These are phyloP conservation scores for Cataglyphis cursor DNA, from an alignment of 2,888 invertebrate species.

Conservation along the genomic window DNA sequence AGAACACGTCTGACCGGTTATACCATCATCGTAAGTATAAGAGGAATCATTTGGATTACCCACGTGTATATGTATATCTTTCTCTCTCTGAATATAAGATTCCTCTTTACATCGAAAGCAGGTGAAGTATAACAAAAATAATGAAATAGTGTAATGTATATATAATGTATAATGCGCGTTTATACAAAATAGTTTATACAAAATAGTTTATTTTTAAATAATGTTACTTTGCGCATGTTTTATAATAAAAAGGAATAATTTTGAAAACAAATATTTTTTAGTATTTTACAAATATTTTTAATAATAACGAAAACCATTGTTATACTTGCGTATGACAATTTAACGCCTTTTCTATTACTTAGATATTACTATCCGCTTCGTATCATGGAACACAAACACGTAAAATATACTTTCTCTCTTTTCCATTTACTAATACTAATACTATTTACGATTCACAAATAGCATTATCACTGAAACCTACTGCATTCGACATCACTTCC, in stretches of 20 bases:
- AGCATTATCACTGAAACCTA: conserved; percentile 31
- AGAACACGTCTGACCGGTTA: conserved; percentile 61
- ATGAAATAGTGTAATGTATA: not conserved
- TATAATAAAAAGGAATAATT: not conserved
- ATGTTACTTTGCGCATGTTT: not conserved
- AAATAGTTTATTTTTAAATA: not conserved
- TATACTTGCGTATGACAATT: not conserved
- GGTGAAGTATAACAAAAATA: not conserved
- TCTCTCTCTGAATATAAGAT: not conserved
- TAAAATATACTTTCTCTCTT: conserved; percentile 8
- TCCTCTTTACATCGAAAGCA: conserved; percentile 2
- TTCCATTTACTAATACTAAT: not conserved
- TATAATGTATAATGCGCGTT: not conserved
- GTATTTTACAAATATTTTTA: not conserved
- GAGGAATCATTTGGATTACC: conserved; percentile 14
- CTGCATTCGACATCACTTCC: conserved; percentile 28
- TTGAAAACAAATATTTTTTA: not conserved
- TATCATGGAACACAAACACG: not conserved
- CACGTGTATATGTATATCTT: not conserved
- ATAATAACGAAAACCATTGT: not conserved
- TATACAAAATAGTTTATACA: not conserved
- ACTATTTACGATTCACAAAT: not conserved
- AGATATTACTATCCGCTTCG: not conserved
- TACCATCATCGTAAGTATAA: not conserved
- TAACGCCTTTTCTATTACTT: not conserved